Evolutionary conservation across 2,888 invertebrate species (phyloP).

Genomic region (Epirrita christyi): DNA sequence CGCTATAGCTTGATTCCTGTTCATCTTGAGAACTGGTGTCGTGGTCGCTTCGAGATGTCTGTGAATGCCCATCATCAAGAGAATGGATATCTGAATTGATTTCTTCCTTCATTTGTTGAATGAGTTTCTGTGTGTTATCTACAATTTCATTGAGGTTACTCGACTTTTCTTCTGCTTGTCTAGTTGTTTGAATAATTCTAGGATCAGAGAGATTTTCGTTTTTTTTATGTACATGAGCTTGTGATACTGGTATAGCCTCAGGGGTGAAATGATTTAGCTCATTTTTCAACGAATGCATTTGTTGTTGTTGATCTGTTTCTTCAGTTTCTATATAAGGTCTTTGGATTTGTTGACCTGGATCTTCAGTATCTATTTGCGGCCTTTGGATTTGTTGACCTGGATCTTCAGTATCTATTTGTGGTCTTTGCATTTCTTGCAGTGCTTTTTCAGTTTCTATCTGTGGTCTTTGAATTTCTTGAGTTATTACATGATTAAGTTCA

Average conservation of each 20-base stretch:
- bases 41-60: conserved; percentile 75
- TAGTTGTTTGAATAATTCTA: conserved; percentile 6
- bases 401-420: background rate
- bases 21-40: conserved; percentile 65
- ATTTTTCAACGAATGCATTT: conserved; percentile 9
- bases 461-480: background rate
- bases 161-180: conserved; percentile 55
- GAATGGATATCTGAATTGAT: conserved; percentile 85
- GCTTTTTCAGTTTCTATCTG: conserved; percentile 5
- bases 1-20: conserved; percentile 80
- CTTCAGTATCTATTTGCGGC: background rate
- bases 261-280: conserved; percentile 4
- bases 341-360: conserved; percentile 9
- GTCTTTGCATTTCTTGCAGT: background rate
- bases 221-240: background rate
- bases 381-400: conserved; percentile 8
- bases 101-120: conserved; percentile 88
- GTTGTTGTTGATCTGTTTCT: conserved; percentile 4
- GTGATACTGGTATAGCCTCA: background rate
- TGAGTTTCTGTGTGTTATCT: conserved; percentile 85
- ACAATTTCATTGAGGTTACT: conserved; percentile 82
- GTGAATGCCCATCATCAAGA: conserved; percentile 64
- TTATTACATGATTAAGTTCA: conserved; percentile 4
- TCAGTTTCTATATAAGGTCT: background rate
- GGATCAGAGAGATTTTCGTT: background rate